Conservation (phyloP, 2,888 invertebrate species). For the Pherbina coryleti region DNA sequence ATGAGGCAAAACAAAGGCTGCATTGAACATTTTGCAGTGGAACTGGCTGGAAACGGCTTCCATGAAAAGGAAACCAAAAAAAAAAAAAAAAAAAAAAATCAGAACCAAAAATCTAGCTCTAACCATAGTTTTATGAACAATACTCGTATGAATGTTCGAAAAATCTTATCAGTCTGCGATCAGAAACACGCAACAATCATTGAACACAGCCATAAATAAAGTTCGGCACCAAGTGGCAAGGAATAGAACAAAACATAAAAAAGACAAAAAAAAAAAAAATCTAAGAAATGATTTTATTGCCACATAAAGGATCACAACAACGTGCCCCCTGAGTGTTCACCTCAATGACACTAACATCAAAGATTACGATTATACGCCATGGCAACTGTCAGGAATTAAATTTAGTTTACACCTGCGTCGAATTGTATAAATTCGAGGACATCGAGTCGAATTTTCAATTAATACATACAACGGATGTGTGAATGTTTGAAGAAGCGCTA, state of each 20-base stretch:
- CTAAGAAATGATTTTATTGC: constrained; percentile 10
- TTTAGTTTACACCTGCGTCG: constrained; percentile 37
- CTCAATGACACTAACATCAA: constrained; percentile 2
- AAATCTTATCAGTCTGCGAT: constrained; percentile 22
- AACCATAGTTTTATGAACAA: background rate
- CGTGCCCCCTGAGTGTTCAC: background rate
- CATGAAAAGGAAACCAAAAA: background rate
- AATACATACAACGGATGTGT: too few species aligned
- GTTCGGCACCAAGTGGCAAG: constrained; percentile 7
- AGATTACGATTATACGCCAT: constrained; percentile 1
- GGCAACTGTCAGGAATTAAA: constrained; percentile 33
- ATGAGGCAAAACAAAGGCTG: background rate
- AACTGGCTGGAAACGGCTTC: background rate
- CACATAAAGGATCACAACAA: constrained; percentile 1
- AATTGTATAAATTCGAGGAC: background rate
- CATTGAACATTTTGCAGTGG: constrained; percentile 1
- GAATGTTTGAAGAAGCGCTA: too few species aligned
- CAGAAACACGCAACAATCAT: constrained; percentile 27
- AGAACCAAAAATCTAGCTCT: background rate
- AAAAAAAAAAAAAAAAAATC: background rate
- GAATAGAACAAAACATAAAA: too few species aligned
- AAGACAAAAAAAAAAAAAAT: background rate
- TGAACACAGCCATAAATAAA: constrained; percentile 8
- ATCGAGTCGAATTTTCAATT: background rate
- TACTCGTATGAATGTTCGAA: background rate